Conservation (phyloP, 1,140 invertebrate species). For the Proctacanthus coquilletti region DNA sequence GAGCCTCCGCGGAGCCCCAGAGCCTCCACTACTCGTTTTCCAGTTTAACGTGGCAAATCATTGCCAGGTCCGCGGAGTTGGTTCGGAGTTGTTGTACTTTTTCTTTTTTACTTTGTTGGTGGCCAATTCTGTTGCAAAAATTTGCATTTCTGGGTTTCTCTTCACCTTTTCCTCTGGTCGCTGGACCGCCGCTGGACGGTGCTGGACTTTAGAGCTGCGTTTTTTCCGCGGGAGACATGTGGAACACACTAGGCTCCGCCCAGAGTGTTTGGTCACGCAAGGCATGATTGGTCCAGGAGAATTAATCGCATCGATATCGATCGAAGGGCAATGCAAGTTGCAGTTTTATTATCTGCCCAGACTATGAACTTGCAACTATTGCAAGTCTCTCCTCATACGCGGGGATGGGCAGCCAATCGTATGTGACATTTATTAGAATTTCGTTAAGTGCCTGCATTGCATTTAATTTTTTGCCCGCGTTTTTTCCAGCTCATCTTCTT, state of each 20-base stretch:
- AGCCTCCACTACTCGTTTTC: too few relatives aligned
- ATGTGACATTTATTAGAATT: conserved; percentile 2
- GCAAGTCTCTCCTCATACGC: too few relatives aligned
- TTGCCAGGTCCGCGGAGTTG: neutral
- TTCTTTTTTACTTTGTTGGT: neutral
- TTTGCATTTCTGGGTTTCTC: neutral
- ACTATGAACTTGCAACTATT: neutral
- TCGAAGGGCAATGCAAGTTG: conserved; percentile 1
- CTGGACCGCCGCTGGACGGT: neutral
- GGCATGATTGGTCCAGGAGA: conserved; percentile 2
- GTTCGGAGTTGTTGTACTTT: neutral
- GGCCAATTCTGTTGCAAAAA: neutral
- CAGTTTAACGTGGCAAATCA: neutral
- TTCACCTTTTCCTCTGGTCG: neutral
- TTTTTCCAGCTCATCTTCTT: too few relatives aligned
- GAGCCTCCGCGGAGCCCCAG: too few relatives aligned
- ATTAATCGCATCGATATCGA: conserved; percentile 4
- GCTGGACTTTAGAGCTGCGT: neutral
- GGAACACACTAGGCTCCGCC: conserved; percentile 1
- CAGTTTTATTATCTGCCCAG: neutral
- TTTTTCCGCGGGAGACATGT: neutral
- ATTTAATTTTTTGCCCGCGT: too few relatives aligned
- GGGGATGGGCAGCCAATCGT: neutral
- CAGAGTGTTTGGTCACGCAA: conserved; percentile 2
- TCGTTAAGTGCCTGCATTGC: neutral